Percentiles rank a stretch among this genome's conserved stretches.
Conservation (phyloP, 2,797 vertebrate species). For the Arrhamphus sclerolepis region DNA sequence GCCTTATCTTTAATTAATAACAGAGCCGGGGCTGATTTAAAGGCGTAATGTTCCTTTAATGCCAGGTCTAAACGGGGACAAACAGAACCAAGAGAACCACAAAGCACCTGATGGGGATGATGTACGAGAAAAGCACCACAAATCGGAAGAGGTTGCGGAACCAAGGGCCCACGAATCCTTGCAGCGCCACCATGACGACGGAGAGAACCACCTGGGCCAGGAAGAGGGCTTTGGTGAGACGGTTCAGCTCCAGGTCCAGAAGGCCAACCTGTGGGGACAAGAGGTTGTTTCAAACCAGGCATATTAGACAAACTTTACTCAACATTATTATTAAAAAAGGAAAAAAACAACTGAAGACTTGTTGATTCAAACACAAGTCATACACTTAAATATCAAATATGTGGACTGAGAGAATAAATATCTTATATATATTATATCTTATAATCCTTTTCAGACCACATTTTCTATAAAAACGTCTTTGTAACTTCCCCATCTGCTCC, state of each 20-base stretch:
- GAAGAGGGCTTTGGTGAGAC: constrained; percentile 95
- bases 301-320: too few relatives aligned
- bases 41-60: too few relatives aligned
- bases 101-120: constrained; percentile 95
- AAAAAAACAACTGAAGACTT: too few relatives aligned
- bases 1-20: too few relatives aligned
- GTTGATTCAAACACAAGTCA: too few relatives aligned
- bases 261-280: constrained; percentile 85
- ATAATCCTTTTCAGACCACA: constrained; percentile 22
- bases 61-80: too few relatives aligned
- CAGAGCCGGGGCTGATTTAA: too few relatives aligned
- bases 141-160: constrained; percentile 95
- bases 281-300: constrained; percentile 9
- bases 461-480: constrained; percentile 15
- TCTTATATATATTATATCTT: too few relatives aligned
- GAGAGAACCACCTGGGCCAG: constrained; percentile 91
- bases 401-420: too few relatives aligned
- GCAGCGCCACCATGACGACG: constrained; percentile 91
- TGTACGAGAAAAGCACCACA: constrained; percentile 96
- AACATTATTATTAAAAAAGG: too few relatives aligned
- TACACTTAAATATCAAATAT: background rate
- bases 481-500: constrained; percentile 40
- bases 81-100: background rate
- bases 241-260: constrained; percentile 95
- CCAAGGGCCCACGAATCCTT: constrained; percentile 94